These are phyloP conservation scores for Chanos chanos DNA, from an alignment of 2,797 vertebrate genomes.

Conservation along the genomic window DNA sequence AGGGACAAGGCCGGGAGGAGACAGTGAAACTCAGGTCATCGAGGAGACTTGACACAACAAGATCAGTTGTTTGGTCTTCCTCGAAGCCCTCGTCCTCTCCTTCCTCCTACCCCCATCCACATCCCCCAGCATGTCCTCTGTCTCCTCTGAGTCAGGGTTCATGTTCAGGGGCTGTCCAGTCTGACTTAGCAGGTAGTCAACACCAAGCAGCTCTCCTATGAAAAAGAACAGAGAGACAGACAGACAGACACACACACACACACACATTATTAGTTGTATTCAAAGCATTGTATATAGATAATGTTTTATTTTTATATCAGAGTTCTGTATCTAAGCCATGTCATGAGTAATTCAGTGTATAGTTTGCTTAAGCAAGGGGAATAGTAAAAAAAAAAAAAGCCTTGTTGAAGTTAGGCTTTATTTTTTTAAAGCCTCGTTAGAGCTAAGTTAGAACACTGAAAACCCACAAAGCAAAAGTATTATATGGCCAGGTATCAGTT, in stretches of 20 bases:
- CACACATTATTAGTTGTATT: not conserved
- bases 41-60: not conserved
- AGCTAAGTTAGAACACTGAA: too few species aligned
- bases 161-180: constrained; percentile 9
- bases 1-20: not conserved
- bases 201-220: constrained; percentile 22
- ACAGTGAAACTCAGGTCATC: not conserved
- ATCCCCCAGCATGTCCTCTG: constrained; percentile 22
- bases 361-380: too few species aligned
- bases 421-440: too few species aligned
- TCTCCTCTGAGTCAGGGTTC: constrained; percentile 12
- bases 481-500: not conserved
- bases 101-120: constrained; percentile 5
- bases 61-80: not conserved
- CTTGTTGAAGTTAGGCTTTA: too few species aligned
- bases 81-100: constrained; percentile 9
- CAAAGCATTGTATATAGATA: too few species aligned
- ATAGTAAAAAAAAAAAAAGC: too few species aligned
- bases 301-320: too few species aligned
- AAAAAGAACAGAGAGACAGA: not conserved
- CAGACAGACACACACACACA: not conserved
- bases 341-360: too few species aligned
- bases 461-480: not conserved
- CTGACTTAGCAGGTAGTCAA: constrained; percentile 26
- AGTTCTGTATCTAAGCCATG: too few species aligned